Percentiles rank a stretch among this genome's conserved stretches.
Conservation (phyloP, 2,888 invertebrate species). For the Drosophila siamana region DNA sequence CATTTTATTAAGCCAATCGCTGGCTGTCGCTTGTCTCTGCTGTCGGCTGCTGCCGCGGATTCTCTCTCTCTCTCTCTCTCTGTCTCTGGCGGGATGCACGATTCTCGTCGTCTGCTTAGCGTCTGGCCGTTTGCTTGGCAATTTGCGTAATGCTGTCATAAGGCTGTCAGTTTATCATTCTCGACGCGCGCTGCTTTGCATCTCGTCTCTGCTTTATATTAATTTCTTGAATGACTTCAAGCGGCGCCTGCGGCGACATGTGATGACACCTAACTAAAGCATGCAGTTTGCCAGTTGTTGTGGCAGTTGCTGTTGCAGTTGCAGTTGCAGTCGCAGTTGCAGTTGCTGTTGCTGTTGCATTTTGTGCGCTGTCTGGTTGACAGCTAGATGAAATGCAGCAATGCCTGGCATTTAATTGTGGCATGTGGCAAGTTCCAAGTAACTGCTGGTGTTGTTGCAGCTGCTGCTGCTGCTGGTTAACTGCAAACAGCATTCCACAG, state of each 20-base stretch:
- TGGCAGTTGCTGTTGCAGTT: neutral
- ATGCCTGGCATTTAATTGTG: slow-evolving; percentile 72
- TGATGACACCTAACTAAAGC: slow-evolving; percentile 62
- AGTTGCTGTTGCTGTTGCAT: no score
- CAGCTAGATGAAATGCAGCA: slow-evolving; percentile 51
- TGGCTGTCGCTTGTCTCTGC: slow-evolving; percentile 25
- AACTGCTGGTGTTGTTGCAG: slow-evolving; percentile 46
- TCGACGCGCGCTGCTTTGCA: slow-evolving; percentile 47
- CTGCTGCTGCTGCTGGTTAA: slow-evolving; percentile 35
- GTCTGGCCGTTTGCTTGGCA: slow-evolving; percentile 56
- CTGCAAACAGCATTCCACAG: slow-evolving; percentile 57
- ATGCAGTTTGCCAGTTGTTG: neutral
- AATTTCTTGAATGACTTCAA: slow-evolving; percentile 43
- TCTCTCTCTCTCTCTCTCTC: no score
- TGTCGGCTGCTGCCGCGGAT: neutral
- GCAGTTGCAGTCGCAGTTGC: no score
- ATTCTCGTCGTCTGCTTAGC: slow-evolving; percentile 33
- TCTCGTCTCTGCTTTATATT: slow-evolving; percentile 45
- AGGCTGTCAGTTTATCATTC: slow-evolving; percentile 79
- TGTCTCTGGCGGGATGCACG: slow-evolving; percentile 12
- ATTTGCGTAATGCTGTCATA: slow-evolving; percentile 79
- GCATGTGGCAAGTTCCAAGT: slow-evolving; percentile 61
- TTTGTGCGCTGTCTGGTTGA: slow-evolving; percentile 19
- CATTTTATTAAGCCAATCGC: slow-evolving; percentile 78
- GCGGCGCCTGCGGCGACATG: slow-evolving; percentile 59